A percentile compares a stretch with the other conserved stretches of the same genome.
These are phyloP conservation scores for Cremastinae sp. DNA, from an alignment of 2,888 invertebrate species.

Conservation along the genomic window DNA sequence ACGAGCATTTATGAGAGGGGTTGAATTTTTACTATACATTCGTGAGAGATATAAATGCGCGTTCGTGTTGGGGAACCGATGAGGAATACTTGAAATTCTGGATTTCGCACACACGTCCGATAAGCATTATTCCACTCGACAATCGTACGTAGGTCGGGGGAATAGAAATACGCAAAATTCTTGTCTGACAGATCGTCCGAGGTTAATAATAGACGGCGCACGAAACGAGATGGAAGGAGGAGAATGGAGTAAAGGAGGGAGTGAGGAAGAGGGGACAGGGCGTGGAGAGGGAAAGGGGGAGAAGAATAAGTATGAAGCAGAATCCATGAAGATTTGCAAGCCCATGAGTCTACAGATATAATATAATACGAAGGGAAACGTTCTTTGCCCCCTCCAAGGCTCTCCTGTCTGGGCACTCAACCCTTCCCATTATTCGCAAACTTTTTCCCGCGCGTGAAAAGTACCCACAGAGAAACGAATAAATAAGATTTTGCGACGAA, in stretches of 20 bases:
- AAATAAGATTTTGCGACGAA: neutral
- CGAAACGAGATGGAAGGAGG: conserved; percentile 11
- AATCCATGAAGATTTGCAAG: conserved; percentile 23
- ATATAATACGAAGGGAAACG: neutral
- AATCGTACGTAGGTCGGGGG: neutral
- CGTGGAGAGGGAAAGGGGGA: conserved; percentile 2
- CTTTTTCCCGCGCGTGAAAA: conserved; percentile 45
- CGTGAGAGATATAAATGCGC: neutral
- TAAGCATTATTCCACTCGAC: conserved; percentile 9
- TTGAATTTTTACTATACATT: neutral
- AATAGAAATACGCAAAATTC: conserved; percentile 34
- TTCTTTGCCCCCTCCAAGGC: conserved; percentile 1
- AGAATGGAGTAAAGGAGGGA: neutral
- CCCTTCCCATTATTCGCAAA: conserved; percentile 16
- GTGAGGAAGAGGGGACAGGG: neutral
- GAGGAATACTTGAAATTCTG: neutral
- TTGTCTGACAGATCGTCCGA: conserved; percentile 55
- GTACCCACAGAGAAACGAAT: neutral
- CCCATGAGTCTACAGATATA: conserved; percentile 10
- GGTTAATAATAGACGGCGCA: conserved; percentile 55
- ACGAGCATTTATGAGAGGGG: neutral
- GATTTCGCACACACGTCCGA: conserved; percentile 1
- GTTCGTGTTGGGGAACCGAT: no score
- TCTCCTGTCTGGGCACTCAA: neutral
- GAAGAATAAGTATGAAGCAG: neutral